A percentile compares a stretch with the other conserved stretches of the same genome.
Evolutionary conservation across 92 coral and sea anemone genomes (phyloP).

Genomic region (Umimayanthus kanabou): DNA sequence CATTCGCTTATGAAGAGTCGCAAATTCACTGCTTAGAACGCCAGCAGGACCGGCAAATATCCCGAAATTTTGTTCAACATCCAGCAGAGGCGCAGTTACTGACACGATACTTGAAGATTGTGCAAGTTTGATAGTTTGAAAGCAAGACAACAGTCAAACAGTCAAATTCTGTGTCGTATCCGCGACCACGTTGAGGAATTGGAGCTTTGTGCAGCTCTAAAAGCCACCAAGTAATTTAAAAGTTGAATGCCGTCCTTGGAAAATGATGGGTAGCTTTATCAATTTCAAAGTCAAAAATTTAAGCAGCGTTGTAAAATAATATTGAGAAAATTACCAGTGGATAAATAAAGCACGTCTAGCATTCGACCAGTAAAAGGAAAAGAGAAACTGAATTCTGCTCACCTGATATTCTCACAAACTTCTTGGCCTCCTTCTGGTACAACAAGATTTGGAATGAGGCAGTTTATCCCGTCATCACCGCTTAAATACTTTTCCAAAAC

Average conservation of each 20-base stretch:
- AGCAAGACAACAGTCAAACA: no score
- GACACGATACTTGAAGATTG: no score
- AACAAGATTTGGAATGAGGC: not conserved
- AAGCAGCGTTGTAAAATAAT: not conserved
- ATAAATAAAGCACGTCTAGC: not conserved
- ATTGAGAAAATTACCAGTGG: not conserved
- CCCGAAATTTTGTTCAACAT: no score
- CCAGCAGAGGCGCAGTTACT: no score
- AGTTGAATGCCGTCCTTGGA: not conserved
- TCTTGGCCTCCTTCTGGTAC: not conserved
- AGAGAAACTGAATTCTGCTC: not conserved
- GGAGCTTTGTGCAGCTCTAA: no score
- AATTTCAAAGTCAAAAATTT: not conserved
- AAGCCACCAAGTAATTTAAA: not conserved
- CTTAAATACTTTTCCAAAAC: not conserved
- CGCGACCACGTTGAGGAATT: no score
- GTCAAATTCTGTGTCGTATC: no score
- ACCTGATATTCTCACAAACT: not conserved
- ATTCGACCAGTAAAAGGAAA: not conserved
- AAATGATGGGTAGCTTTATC: not conserved
- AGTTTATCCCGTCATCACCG: not conserved
- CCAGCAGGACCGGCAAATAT: no score
- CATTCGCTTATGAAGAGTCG: no score
- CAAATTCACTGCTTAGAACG: no score
- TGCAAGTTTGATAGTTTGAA: no score